A percentile compares a stretch with the other conserved stretches of the same genome.
Conservation (phyloP, 2,888 invertebrate genomes). For the Dryocosmus kuriphilus region DNA sequence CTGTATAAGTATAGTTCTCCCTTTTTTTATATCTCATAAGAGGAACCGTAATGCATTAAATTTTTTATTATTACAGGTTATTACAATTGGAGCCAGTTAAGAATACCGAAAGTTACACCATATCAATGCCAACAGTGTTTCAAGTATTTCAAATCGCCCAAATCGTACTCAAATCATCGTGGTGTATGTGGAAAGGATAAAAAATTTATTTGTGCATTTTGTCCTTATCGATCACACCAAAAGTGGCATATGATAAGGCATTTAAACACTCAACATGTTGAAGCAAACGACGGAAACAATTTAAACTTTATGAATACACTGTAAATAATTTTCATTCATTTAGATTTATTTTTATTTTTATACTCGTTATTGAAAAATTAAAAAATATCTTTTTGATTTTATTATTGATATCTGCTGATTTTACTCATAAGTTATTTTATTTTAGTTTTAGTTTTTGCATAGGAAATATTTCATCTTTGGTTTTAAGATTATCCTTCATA, state of each 20-base stretch:
- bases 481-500: background rate
- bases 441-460: background rate
- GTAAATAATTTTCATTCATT: background rate
- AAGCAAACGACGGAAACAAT: background rate
- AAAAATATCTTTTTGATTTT: background rate
- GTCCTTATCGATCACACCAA: slow-evolving; percentile 57
- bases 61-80: slow-evolving; percentile 18
- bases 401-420: background rate
- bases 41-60: slow-evolving; percentile 9
- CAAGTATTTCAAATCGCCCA: slow-evolving; percentile 58
- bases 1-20: background rate
- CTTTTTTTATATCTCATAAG: background rate
- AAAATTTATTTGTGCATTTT: slow-evolving; percentile 58
- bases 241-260: slow-evolving; percentile 58
- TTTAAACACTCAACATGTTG: slow-evolving; percentile 53
- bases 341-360: background rate
- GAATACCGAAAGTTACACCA: slow-evolving; percentile 37
- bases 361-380: background rate
- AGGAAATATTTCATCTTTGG: background rate
- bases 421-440: no score
- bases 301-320: background rate
- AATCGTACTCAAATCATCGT: slow-evolving; percentile 54
- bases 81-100: background rate
- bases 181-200: slow-evolving; percentile 55
- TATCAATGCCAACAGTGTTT: slow-evolving; percentile 57